Base-by-base conservation (phyloP, 1,140 invertebrate genomes). In the honey bee (Apis mellifera) region DNA sequence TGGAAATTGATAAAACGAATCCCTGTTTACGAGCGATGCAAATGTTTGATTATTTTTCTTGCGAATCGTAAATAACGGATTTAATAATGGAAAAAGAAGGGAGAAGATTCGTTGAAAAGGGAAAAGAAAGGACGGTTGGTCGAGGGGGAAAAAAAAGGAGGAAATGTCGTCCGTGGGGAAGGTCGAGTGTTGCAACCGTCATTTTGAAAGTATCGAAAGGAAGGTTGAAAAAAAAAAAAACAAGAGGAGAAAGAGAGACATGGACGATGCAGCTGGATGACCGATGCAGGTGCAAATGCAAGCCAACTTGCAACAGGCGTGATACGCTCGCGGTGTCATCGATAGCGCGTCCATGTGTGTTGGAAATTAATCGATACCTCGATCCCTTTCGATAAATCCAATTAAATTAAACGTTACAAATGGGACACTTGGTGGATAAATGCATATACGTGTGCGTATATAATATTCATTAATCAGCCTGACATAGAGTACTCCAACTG, bases 201-300 rank as follows among this genome's bases (percentile, higher is more conserved):
- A 79, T 75, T 77, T 85, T 50, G 82, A 88, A 86, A 88, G 66
- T 69, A 77, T 64, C 68, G 84, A 42, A 68, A 57, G 71, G 71
- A 76, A 57, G 32, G 32, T 42, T 54, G 32, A 23, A 42, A 32
- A 32, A 32, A 32, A 32, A 59, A 64, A 26, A n/a, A 48, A 21
- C 5, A 21, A 71, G 21, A 54, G 13, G 7, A 23, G 17, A 26
- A 70, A 60, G 76, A 78, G 65, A 79, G 52, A 85, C 75, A 72
- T 57, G 19, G 23, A 21, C 32, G 60, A n/a, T 57, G 85, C 85
- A 86, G 83, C 85, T 86, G 85, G 73, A 78, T 78, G 73, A 32
- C 64, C 78, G 82, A 72, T 55, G 73, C 55, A 79, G 82, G 59
- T 85, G 88, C 86, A 85, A 80, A 72, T 73, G 68, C 69, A 62